Conservation (phyloP, 2,888 invertebrate species). For the Aphodius sticticus region DNA sequence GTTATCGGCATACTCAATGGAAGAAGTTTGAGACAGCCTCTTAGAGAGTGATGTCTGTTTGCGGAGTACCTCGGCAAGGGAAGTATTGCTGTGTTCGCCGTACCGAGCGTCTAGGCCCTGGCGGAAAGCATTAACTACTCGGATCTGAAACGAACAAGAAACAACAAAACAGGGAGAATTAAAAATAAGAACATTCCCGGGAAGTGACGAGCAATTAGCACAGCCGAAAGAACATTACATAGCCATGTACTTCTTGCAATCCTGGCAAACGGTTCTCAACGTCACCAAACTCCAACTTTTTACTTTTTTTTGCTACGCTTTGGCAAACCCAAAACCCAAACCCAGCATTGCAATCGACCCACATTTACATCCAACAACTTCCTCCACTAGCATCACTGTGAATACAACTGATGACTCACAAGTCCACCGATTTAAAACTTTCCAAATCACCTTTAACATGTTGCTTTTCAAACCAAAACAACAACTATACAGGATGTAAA, state of each 20-base stretch:
- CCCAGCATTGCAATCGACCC: background rate
- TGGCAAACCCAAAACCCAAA: background rate
- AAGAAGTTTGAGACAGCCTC: slow-evolving; percentile 90
- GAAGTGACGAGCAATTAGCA: slow-evolving; percentile 57
- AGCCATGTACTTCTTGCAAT: slow-evolving; percentile 49
- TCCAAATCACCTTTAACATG: too few species aligned
- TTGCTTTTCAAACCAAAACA: background rate
- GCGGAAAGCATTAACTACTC: slow-evolving; percentile 99
- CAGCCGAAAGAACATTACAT: slow-evolving; percentile 57
- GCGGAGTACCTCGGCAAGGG: slow-evolving; percentile 91
- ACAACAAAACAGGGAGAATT: slow-evolving; percentile 62
- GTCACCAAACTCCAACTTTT: background rate
- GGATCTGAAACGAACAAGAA: slow-evolving; percentile 83
- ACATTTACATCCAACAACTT: background rate
- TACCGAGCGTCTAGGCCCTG: slow-evolving; percentile 97
- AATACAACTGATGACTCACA: background rate
- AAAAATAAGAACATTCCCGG: slow-evolving; percentile 59
- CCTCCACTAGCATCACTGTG: slow-evolving; percentile 4
- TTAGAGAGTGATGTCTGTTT: slow-evolving; percentile 93
- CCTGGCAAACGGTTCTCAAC: slow-evolving; percentile 49
- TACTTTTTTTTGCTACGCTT: slow-evolving; percentile 8
- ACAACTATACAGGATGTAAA: background rate
- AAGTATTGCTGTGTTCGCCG: slow-evolving; percentile 91
- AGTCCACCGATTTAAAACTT: background rate
- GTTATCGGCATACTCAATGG: slow-evolving; percentile 91